phyloP scores from a whole-genome alignment of 1,140 invertebrate genomes.

The Magallana angulata region DNA sequence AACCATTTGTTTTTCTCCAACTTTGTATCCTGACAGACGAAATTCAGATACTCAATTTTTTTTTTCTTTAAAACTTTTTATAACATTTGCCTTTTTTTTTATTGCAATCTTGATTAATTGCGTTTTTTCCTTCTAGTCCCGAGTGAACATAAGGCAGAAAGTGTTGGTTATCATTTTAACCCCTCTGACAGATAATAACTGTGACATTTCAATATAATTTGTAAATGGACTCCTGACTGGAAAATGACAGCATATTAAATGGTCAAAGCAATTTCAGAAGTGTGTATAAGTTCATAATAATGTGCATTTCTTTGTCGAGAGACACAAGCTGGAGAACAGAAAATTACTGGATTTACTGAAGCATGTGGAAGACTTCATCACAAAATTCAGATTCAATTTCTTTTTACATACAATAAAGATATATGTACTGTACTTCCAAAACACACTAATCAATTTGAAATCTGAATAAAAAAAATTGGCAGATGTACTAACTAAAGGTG shows the following conservation, averaged over 20 bases:
- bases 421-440: no score
- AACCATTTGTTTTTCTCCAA: slow-evolving; percentile 9
- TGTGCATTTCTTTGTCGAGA: background rate
- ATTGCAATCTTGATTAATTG: no score
- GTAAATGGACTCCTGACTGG: background rate
- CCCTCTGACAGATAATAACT: background rate
- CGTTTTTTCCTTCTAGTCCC: no score
- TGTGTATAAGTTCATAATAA: background rate
- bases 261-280: slow-evolving; percentile 14
- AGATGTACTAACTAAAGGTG: no score
- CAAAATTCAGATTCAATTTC: no score
- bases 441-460: no score
- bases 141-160: background rate
- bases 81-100: no score
- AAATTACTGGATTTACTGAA: no score
- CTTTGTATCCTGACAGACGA: background rate
- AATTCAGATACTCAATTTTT: slow-evolving; percentile 5
- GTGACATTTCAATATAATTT: slow-evolving; percentile 14
- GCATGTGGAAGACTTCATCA: no score
- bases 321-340: background rate
- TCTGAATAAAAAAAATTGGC: no score
- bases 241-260: background rate
- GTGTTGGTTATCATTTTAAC: slow-evolving; percentile 9
- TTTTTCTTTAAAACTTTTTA: no score
- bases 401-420: no score